A percentile compares a stretch with the other conserved stretches of the same genome.
Evolutionary conservation across 2,113 vertebrate genomes (phyloP).

Genomic region (Xiphophorus couchianus): DNA sequence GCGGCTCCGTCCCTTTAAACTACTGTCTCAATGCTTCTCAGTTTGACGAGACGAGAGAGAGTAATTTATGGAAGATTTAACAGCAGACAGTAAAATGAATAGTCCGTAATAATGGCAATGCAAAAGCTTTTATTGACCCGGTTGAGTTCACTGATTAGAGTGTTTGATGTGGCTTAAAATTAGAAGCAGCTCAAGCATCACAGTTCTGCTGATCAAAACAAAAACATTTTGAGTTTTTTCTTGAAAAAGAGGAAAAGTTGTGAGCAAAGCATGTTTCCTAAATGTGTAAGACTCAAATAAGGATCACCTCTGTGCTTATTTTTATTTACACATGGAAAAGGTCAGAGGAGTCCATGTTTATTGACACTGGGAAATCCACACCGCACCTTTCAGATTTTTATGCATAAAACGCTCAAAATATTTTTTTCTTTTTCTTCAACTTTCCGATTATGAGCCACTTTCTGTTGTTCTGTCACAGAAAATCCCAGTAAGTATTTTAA

Average conservation of each 20-base stretch:
- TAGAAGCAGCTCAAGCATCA: constrained; percentile 6
- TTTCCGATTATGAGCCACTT: no score
- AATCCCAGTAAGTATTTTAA: no score
- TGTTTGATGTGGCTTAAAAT: constrained; percentile 59
- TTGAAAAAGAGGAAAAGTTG: background rate
- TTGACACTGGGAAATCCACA: background rate
- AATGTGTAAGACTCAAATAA: no score
- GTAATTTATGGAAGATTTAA: constrained; percentile 30
- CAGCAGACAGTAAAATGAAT: constrained; percentile 3
- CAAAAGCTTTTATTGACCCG: constrained; percentile 36
- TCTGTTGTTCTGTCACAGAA: no score
- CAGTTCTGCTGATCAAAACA: background rate
- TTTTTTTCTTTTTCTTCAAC: no score
- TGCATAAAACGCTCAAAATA: no score
- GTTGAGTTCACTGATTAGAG: constrained; percentile 21
- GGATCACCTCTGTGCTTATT: background rate
- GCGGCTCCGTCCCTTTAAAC: constrained; percentile 59
- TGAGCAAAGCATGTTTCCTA: background rate
- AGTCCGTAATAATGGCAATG: constrained; percentile 30
- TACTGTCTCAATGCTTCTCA: constrained; percentile 27
- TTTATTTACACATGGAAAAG: background rate
- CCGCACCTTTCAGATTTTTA: no score
- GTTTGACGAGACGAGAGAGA: background rate
- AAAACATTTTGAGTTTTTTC: background rate
- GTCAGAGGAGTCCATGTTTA: background rate